A percentile compares a stretch with the other conserved stretches of the same genome.
These are phyloP conservation scores for Mizuhopecten yessoensis DNA, from an alignment of 1,140 invertebrate species.

Conservation along the genomic window DNA sequence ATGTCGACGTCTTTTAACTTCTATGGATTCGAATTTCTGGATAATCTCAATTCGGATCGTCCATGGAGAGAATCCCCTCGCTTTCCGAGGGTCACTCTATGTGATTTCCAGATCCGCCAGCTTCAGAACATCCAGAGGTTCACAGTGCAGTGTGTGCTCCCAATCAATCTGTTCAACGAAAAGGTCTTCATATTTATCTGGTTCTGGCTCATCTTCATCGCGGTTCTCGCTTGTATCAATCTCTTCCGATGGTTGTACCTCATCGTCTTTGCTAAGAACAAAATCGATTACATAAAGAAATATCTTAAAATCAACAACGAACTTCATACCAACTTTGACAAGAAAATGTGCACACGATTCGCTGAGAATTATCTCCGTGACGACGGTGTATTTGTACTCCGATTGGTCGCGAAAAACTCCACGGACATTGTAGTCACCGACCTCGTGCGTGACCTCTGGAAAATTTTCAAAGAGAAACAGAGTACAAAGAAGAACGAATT, in stretches of 20 bases:
- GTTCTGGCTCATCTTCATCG: conserved; percentile 85
- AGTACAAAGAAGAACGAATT: conserved; percentile 62
- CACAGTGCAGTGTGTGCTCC: conserved; percentile 84
- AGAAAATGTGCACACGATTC: conserved; percentile 75
- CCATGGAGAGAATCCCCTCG: conserved; percentile 74
- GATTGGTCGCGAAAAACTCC: conserved; percentile 80
- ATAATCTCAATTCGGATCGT: conserved; percentile 60
- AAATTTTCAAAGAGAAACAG: conserved; percentile 74
- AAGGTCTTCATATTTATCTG: conserved; percentile 85
- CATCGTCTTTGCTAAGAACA: conserved; percentile 72
- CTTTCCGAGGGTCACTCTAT: conserved; percentile 81
- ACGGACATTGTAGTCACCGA: conserved; percentile 80
- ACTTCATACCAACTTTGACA: conserved; percentile 74
- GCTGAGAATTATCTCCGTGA: conserved; percentile 77
- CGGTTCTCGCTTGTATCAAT: conserved; percentile 74
- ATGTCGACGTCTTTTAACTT: conserved; percentile 83
- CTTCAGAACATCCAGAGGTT: conserved; percentile 77
- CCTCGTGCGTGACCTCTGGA: conserved; percentile 79
- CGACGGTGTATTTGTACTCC: conserved; percentile 80
- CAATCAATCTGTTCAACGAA: conserved; percentile 85
- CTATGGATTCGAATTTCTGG: conserved; percentile 82
- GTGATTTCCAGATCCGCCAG: conserved; percentile 79
- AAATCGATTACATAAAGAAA: conserved; percentile 77
- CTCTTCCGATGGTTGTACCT: conserved; percentile 72
- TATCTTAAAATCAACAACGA: conserved; percentile 76